Evolutionary conservation across 2,797 vertebrate species (phyloP).

Genomic region (Cirrhinus molitorella): DNA sequence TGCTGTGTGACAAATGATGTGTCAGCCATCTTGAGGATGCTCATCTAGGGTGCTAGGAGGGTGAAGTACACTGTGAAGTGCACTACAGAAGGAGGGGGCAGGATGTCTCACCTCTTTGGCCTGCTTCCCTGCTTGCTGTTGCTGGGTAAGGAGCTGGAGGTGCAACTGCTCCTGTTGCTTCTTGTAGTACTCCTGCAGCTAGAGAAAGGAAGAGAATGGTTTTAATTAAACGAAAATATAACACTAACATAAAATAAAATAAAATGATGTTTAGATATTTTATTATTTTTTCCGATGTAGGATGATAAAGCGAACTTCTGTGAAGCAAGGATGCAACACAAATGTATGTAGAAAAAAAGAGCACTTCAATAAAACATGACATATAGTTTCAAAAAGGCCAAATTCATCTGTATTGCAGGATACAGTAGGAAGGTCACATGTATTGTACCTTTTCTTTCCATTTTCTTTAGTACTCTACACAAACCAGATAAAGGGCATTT

Average conservation of each 20-base stretch:
- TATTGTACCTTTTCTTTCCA: background rate
- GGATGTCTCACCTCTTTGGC: slow-evolving; percentile 92
- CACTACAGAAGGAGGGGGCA: slow-evolving; percentile 55
- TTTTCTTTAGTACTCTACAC: background rate
- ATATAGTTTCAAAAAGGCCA: background rate
- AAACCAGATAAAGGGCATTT: background rate
- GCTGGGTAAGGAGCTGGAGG: slow-evolving; percentile 95
- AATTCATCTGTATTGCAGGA: background rate
- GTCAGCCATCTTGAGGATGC: slow-evolving; percentile 60
- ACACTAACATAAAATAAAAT: slow-evolving; percentile 33
- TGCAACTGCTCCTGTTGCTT: slow-evolving; percentile 99
- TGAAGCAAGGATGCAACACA: background rate
- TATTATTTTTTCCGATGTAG: background rate
- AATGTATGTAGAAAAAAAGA: background rate
- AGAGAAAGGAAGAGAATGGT: slow-evolving; percentile 26
- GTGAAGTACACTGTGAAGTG: slow-evolving; percentile 35
- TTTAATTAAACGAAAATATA: background rate
- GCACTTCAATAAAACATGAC: background rate
- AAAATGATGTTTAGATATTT: slow-evolving; percentile 22
- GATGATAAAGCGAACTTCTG: background rate
- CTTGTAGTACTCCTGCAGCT: slow-evolving; percentile 99
- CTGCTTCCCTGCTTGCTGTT: slow-evolving; percentile 85
- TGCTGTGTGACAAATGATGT: slow-evolving; percentile 47
- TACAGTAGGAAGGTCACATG: background rate
- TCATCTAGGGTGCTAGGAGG: slow-evolving; percentile 20